Conservation (phyloP, 2,888 invertebrate species). For the Yponomeuta evonymella region DNA sequence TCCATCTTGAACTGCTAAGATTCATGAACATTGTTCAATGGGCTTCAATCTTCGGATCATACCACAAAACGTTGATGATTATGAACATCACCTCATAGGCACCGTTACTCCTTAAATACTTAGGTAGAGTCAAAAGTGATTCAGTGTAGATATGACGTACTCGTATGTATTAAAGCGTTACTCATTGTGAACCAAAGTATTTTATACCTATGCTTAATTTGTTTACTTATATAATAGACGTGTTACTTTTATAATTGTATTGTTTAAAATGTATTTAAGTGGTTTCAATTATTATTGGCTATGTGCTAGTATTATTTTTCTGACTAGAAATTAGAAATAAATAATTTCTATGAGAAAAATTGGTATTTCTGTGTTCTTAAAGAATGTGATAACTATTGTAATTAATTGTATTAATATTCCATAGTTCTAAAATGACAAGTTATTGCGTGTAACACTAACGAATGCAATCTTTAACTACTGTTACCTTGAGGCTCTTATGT, state of each 20-base stretch:
- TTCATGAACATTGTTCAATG: not conserved
- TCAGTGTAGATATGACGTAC: slow-evolving; percentile 1
- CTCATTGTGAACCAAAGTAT: slow-evolving; percentile 65
- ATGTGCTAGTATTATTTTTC: slow-evolving; percentile 10
- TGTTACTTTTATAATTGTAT: slow-evolving; percentile 30
- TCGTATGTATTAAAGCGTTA: slow-evolving; percentile 31
- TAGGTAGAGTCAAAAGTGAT: not conserved
- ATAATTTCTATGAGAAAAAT: not conserved
- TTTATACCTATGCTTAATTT: slow-evolving; percentile 37
- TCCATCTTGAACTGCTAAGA: not conserved
- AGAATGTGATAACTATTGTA: slow-evolving; percentile 10
- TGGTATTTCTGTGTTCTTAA: slow-evolving; percentile 9
- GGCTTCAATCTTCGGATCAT: too few relatives aligned
- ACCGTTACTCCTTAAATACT: not conserved
- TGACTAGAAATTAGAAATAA: not conserved
- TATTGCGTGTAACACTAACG: not conserved
- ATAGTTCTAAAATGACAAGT: not conserved
- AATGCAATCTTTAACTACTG: not conserved
- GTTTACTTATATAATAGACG: slow-evolving; percentile 29
- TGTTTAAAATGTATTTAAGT: slow-evolving; percentile 9
- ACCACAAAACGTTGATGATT: not conserved
- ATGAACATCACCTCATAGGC: not conserved
- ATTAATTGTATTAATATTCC: not conserved
- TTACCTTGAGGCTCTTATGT: slow-evolving; percentile 13
- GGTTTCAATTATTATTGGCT: not conserved